Percentiles rank a stretch among this genome's conserved stretches.
Evolutionary conservation across 2,888 invertebrate species (phyloP).

Genomic region (Oxystoma pomonae): DNA sequence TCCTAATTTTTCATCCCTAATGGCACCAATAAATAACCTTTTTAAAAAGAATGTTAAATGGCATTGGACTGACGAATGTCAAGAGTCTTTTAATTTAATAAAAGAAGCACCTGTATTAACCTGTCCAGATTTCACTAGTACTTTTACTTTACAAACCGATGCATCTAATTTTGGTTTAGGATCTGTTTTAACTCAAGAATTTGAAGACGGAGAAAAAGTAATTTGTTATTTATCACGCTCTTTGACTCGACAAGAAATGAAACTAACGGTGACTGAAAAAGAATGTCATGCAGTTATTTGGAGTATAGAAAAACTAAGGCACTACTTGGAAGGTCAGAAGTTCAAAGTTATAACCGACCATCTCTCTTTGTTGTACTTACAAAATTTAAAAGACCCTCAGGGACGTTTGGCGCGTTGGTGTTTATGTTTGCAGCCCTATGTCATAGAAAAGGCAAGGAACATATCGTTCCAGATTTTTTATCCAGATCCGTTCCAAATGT

Average conservation of each 20-base stretch:
- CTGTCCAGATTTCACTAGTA: conserved; percentile 24
- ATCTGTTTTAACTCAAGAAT: conserved; percentile 20
- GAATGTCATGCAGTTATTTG: conserved; percentile 25
- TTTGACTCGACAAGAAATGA: conserved; percentile 17
- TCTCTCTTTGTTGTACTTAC: conserved; percentile 20
- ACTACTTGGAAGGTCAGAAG: conserved; percentile 20
- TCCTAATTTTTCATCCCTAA: too few species aligned
- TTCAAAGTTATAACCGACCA: conserved; percentile 24
- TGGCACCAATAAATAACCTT: too few species aligned
- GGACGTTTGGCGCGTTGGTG: conserved; percentile 23
- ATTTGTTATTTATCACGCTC: conserved; percentile 23
- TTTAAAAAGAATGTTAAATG: conserved; percentile 20
- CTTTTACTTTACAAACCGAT: conserved; percentile 23
- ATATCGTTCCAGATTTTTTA: conserved; percentile 21
- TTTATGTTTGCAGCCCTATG: conserved; percentile 19
- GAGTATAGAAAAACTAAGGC: conserved; percentile 21
- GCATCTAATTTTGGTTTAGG: conserved; percentile 20
- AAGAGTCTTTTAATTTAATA: conserved; percentile 15
- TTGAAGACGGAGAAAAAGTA: conserved; percentile 20
- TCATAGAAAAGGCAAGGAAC: conserved; percentile 21
- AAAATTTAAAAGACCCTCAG: too few species aligned
- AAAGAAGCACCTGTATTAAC: conserved; percentile 22
- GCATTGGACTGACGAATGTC: conserved; percentile 20
- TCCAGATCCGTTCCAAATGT: conserved; percentile 15
- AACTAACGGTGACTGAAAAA: conserved; percentile 19